Conservation (phyloP, 2,888 invertebrate species). For the Nomada goodeniana region DNA sequence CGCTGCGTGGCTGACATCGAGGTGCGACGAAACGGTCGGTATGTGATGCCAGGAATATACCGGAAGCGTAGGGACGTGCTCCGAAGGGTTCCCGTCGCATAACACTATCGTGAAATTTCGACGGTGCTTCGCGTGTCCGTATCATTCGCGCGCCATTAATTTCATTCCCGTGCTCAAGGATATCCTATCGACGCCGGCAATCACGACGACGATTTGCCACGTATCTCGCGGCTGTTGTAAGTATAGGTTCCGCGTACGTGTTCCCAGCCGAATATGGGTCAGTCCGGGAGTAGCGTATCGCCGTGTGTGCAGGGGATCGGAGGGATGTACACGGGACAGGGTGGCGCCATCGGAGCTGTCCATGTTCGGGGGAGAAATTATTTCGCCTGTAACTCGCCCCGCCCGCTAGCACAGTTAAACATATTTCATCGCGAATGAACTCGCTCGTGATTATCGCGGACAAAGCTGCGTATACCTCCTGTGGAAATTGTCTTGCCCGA, state of each 20-base stretch:
- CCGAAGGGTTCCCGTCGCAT: slow-evolving; percentile 70
- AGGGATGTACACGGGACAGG: neutral
- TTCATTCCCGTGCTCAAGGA: slow-evolving; percentile 74
- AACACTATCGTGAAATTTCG: slow-evolving; percentile 71
- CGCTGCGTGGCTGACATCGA: slow-evolving; percentile 53
- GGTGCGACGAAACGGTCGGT: slow-evolving; percentile 72
- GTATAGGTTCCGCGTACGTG: neutral
- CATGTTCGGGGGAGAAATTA: slow-evolving; percentile 27
- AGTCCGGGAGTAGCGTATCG: slow-evolving; percentile 16
- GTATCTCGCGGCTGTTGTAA: slow-evolving; percentile 47
- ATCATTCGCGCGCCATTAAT: slow-evolving; percentile 73
- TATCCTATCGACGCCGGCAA: slow-evolving; percentile 70
- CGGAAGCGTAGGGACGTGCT: slow-evolving; percentile 68
- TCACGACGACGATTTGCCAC: slow-evolving; percentile 71
- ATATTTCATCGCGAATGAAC: slow-evolving; percentile 46
- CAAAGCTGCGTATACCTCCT: slow-evolving; percentile 29
- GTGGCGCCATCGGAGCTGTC: neutral
- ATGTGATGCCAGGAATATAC: slow-evolving; percentile 71
- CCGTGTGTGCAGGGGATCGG: neutral
- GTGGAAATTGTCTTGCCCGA: slow-evolving; percentile 44
- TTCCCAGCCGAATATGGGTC: slow-evolving; percentile 39
- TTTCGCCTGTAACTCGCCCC: slow-evolving; percentile 21
- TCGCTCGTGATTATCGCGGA: slow-evolving; percentile 46
- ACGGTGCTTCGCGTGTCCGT: slow-evolving; percentile 60
- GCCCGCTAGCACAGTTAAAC: slow-evolving; percentile 23